phyloP scores from a whole-genome alignment of 2,797 vertebrate genomes.

The Lacerta bilineata region DNA sequence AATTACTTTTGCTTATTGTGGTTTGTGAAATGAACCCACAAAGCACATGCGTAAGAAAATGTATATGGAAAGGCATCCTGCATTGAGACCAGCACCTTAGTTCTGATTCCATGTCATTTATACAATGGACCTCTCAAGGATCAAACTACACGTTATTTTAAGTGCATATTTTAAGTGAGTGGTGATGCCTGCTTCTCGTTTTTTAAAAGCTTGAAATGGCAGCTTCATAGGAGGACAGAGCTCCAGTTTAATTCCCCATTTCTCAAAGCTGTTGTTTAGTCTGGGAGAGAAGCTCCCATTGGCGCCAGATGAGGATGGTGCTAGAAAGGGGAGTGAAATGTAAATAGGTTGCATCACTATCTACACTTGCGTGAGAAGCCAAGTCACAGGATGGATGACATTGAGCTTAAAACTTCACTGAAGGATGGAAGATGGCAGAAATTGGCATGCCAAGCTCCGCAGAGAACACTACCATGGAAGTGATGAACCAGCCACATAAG shows the following conservation, averaged over 20 bases:
- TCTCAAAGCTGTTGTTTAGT: neutral
- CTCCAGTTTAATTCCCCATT: neutral
- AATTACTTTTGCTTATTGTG: conserved; percentile 20
- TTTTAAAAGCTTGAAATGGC: neutral
- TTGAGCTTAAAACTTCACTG: neutral
- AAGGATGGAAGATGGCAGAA: neutral
- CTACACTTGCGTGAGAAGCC: neutral
- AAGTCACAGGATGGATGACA: neutral
- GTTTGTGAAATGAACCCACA: conserved; percentile 16
- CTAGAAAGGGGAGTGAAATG: neutral
- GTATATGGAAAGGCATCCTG: neutral
- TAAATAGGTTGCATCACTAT: neutral
- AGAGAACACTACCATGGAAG: neutral
- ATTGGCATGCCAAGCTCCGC: neutral
- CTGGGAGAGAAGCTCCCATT: neutral
- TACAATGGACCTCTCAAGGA: neutral
- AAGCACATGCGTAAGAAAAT: neutral
- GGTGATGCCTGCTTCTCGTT: neutral
- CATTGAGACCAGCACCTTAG: neutral
- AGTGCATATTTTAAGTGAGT: neutral
- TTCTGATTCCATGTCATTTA: neutral
- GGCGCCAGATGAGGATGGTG: neutral
- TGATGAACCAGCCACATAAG: neutral
- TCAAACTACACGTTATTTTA: conserved; percentile 3
- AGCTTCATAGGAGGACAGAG: neutral